Percentiles rank a stretch among this genome's conserved stretches.
Evolutionary conservation across 2,113 vertebrate genomes (phyloP).

Genomic region (Lepisosteus osseus): DNA sequence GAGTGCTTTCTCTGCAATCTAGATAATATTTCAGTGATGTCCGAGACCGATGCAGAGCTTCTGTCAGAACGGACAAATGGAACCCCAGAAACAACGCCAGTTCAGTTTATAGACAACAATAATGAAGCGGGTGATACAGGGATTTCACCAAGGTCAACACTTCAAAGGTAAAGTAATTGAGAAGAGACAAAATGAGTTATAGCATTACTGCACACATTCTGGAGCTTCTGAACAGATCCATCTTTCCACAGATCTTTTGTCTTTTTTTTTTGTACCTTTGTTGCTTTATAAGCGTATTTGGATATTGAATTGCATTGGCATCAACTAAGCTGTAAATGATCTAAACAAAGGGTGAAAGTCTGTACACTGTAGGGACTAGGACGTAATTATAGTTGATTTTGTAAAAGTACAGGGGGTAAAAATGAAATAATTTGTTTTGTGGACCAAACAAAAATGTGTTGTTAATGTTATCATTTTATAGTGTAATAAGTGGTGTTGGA

Average conservation of each 20-base stretch:
- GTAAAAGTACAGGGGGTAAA: no score
- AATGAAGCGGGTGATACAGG: slow-evolving; percentile 36
- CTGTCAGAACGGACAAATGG: slow-evolving; percentile 49
- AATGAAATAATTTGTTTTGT: no score
- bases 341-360: no score
- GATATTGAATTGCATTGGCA: no score
- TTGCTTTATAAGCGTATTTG: no score
- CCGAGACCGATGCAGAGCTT: slow-evolving; percentile 52
- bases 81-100: slow-evolving; percentile 33
- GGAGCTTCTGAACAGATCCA: not conserved
- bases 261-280: no score
- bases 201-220: not conserved
- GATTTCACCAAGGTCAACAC: slow-evolving; percentile 67
- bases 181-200: not conserved
- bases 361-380: no score
- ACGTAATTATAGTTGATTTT: no score
- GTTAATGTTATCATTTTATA: slow-evolving; percentile 34
- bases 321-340: no score
- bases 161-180: slow-evolving; percentile 73
- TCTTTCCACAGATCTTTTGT: no score
- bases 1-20: slow-evolving; percentile 34
- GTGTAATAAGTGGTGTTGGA: slow-evolving; percentile 88
- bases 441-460: not conserved
- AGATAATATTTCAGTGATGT: slow-evolving; percentile 53
- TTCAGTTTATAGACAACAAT: slow-evolving; percentile 46